Base-by-base conservation (phyloP, 2,797 vertebrate genomes). In the Crocodylus rhombifer region DNA sequence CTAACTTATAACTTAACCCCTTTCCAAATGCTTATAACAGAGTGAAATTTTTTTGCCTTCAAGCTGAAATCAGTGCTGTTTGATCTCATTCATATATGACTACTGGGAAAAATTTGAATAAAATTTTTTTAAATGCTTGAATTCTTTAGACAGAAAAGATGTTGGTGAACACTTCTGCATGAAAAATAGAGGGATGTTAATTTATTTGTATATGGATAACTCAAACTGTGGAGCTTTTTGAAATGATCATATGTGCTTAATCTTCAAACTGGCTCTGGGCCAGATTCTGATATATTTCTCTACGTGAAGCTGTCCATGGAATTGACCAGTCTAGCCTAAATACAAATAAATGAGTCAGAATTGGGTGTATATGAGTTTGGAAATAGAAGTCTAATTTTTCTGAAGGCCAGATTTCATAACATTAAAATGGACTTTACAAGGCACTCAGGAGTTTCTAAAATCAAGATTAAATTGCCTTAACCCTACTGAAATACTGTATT, bases 271-370 rank as follows among this genome's bases (percentile, higher is more conserved):
- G 23, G 23, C 33, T 42, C 18, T 62, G 58, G 25, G 14, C 4
- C 58, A 28, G 77, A 30, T 79, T 88, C 84, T 83, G 28, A 88
- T 86, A 25, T 14, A 5, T 82, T 84, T 64, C 7, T 16, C 84
- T 57, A 20, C 14, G 4, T 89, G 62, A 26, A 42, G 36, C 36
- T 42, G 36, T 42, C 36, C 25, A 30, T 71, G 20, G 20, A 71
- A 36, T 69, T 20, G 56, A 64, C 61, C 81, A 9, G 33, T 25
- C 82, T 6, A 20, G 26, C 11, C 0, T 0, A 51, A 69, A 11
- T 51, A 69, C 12, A 26, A 0, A 76, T 42, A 42, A 42, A 42
- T 42, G 36, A 42, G 36, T 42, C 36, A 42, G 36, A 42, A 42
- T 7, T 42, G 36, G 36, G 7, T 42, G 36, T 42, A 42, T 42